Evolutionary conservation across 2,113 vertebrate genomes (phyloP).

Genomic region (Copsychus sechellarum): DNA sequence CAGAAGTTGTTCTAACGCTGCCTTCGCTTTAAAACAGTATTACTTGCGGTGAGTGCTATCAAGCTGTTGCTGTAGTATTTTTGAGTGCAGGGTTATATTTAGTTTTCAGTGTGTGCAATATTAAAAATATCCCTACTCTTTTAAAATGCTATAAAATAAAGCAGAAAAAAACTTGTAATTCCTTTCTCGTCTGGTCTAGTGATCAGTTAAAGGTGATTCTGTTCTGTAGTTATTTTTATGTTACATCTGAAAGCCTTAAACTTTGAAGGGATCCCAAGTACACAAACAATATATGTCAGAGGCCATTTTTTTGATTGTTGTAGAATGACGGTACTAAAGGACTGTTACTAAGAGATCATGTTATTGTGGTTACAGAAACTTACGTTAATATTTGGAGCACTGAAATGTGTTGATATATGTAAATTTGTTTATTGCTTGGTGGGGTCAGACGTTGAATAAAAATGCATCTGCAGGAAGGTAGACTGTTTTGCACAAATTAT

Average conservation of each 20-base stretch:
- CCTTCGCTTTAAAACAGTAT: constrained; percentile 99
- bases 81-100: constrained; percentile 45
- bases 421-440: constrained; percentile 61
- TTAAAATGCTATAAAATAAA: constrained; percentile 11
- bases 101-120: background rate
- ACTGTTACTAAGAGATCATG: constrained; percentile 28
- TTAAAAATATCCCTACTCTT: constrained; percentile 16
- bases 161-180: background rate
- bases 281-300: constrained; percentile 60
- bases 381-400: constrained; percentile 60
- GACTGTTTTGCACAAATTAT: constrained; percentile 19
- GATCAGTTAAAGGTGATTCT: constrained; percentile 18
- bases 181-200: background rate
- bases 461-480: constrained; percentile 26
- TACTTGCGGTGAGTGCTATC: constrained; percentile 95
- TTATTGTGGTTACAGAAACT: constrained; percentile 68
- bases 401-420: constrained; percentile 46
- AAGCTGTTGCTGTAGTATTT: constrained; percentile 65
- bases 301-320: constrained; percentile 69
- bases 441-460: constrained; percentile 20
- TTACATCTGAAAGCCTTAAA: constrained; percentile 49
- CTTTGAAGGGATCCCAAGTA: constrained; percentile 50
- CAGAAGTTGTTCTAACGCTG: constrained; percentile 97
- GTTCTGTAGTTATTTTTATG: constrained; percentile 45
- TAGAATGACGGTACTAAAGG: constrained; percentile 8